Conservation (phyloP, 2,888 invertebrate genomes). For the Netelia fuscicornis region DNA sequence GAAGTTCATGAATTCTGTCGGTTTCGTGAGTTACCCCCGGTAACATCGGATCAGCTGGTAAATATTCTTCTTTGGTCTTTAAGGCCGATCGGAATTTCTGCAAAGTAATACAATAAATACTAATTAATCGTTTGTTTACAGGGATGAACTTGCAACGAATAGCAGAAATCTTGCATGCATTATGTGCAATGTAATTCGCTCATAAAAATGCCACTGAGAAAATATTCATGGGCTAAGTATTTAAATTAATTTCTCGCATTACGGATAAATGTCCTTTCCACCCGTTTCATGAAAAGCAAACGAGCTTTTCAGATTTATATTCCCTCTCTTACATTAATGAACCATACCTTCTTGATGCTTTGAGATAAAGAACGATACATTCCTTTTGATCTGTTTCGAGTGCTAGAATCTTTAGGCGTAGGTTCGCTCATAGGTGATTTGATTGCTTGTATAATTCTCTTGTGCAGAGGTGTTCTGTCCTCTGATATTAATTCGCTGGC, state of each 20-base stretch:
- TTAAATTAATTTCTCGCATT: too few relatives aligned
- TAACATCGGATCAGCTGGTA: neutral
- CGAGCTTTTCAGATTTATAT: too few relatives aligned
- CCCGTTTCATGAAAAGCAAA: too few relatives aligned
- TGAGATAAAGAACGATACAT: slow-evolving; percentile 73
- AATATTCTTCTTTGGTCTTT: slow-evolving; percentile 41
- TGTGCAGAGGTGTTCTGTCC: slow-evolving; percentile 60
- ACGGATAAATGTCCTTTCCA: too few relatives aligned
- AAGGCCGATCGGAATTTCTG: slow-evolving; percentile 46
- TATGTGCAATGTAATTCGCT: neutral
- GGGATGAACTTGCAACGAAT: too few relatives aligned
- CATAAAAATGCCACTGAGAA: too few relatives aligned
- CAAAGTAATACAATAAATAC: neutral
- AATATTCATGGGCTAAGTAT: too few relatives aligned
- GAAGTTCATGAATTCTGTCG: slow-evolving; percentile 71
- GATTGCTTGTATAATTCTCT: neutral
- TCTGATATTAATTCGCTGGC: slow-evolving; percentile 72
- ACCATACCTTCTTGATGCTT: slow-evolving; percentile 66
- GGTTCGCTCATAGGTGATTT: neutral
- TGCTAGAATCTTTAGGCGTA: slow-evolving; percentile 54
- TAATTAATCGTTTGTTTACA: neutral
- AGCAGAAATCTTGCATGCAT: too few relatives aligned
- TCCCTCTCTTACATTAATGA: neutral
- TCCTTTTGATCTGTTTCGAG: slow-evolving; percentile 70
- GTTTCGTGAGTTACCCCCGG: neutral